Evolutionary conservation across 92 coral and sea anemone species (phyloP).

Genomic region (Porites lobata): DNA sequence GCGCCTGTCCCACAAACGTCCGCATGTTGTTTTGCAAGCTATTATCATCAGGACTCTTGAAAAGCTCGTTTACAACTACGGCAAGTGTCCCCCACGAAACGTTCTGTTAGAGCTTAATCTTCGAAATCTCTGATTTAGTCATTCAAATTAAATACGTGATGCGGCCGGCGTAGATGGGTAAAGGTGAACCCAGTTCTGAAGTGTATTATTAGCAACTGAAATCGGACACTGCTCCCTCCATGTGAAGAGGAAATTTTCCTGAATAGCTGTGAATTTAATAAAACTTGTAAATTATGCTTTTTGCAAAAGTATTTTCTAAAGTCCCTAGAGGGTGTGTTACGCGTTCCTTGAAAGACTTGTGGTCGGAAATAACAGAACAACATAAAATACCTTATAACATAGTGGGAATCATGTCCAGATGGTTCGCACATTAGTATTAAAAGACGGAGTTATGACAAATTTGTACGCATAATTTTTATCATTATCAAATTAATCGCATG

Average conservation of each 20-base stretch:
- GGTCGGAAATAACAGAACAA: neutral
- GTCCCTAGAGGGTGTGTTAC: neutral
- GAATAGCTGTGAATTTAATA: neutral
- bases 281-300: neutral
- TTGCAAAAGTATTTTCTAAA: neutral
- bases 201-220: constrained; percentile 41
- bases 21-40: constrained; percentile 61
- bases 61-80: constrained; percentile 48
- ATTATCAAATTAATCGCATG: constrained; percentile 38
- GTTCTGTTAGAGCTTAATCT: constrained; percentile 28
- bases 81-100: constrained; percentile 41
- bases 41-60: constrained; percentile 43
- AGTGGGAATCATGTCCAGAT: constrained; percentile 38
- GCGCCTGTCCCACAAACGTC: constrained; percentile 75
- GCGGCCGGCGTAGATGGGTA: constrained; percentile 23
- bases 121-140: constrained; percentile 27
- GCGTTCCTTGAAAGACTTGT: neutral
- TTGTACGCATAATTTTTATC: constrained; percentile 32
- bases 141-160: constrained; percentile 52
- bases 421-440: constrained; percentile 31
- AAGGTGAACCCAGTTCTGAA: constrained; percentile 16
- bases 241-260: constrained; percentile 20
- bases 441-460: constrained; percentile 38
- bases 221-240: constrained; percentile 48
- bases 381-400: constrained; percentile 1